phyloP scores from a whole-genome alignment of 2,888 invertebrate species.

The Andrena camellia region DNA sequence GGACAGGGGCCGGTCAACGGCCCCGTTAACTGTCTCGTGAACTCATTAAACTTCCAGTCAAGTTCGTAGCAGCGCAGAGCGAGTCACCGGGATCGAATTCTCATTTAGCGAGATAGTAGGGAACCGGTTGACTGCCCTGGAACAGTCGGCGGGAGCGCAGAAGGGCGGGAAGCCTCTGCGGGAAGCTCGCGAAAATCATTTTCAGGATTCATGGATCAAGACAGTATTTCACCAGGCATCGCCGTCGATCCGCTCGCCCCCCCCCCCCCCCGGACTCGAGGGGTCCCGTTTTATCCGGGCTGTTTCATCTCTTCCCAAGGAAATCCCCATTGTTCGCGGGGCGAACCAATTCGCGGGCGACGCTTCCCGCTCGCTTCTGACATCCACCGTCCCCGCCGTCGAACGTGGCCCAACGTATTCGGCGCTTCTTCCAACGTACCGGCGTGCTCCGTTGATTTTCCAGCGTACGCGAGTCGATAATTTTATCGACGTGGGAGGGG shows the following conservation, averaged over 20 bases:
- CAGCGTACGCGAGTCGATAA: not conserved
- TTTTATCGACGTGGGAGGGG: not conserved
- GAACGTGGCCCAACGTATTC: conserved; percentile 3
- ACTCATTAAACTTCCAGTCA: not conserved
- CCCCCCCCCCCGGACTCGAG: no score
- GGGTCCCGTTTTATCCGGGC: conserved; percentile 41
- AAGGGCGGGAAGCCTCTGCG: conserved; percentile 11
- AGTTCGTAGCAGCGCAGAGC: conserved; percentile 33
- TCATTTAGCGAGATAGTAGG: conserved; percentile 27
- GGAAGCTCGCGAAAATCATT: conserved; percentile 30
- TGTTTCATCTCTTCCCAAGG: conserved; percentile 20
- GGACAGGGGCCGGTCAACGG: not conserved
- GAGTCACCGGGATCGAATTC: conserved; percentile 37
- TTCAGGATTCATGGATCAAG: conserved; percentile 28
- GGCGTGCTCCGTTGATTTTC: conserved; percentile 13
- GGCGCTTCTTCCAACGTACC: conserved; percentile 18
- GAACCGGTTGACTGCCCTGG: conserved; percentile 34
- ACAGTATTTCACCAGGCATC: conserved; percentile 35
- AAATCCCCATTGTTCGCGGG: conserved; percentile 38
- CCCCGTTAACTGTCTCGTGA: conserved; percentile 7
- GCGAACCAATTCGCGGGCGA: not conserved
- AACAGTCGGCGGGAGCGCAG: conserved; percentile 10
- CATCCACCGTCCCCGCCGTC: not conserved
- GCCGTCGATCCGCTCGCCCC: not conserved
- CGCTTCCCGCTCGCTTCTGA: not conserved